These are phyloP conservation scores for Heliconius melpomene DNA, from an alignment of 1,140 invertebrate genomes.

Conservation along the genomic window DNA sequence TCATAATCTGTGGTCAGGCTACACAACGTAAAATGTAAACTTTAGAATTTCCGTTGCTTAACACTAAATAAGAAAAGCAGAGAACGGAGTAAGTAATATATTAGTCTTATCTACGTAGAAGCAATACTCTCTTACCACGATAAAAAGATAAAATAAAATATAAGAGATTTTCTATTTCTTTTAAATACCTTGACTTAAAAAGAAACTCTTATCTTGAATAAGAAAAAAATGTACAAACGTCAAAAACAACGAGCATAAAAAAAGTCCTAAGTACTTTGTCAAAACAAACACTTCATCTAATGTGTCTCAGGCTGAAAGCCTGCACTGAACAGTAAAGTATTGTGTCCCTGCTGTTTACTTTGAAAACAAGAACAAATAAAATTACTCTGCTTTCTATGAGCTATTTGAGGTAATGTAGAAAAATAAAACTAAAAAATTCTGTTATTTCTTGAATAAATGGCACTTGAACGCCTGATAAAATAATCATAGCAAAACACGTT, in stretches of 20 bases:
- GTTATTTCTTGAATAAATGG: background rate
- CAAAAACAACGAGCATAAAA: slow-evolving; percentile 20
- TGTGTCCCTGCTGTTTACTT: slow-evolving; percentile 35
- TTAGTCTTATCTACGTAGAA: no score
- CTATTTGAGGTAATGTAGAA: slow-evolving; percentile 31
- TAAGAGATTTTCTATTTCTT: no score
- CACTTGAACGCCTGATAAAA: slow-evolving; percentile 21
- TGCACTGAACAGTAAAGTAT: slow-evolving; percentile 41
- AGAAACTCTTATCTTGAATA: no score
- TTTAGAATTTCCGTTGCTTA: no score
- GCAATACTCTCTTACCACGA: no score
- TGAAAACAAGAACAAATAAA: slow-evolving; percentile 46
- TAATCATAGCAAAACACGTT: slow-evolving; percentile 22
- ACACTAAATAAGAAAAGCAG: no score
- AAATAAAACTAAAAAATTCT: slow-evolving; percentile 18
- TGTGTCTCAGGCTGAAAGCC: slow-evolving; percentile 19
- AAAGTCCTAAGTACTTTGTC: background rate
- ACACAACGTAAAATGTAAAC: no score
- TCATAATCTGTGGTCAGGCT: no score
- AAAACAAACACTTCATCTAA: slow-evolving; percentile 28
- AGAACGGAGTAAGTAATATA: no score
- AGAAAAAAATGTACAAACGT: background rate
- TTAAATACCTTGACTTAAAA: no score
- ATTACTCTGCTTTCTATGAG: slow-evolving; percentile 43
- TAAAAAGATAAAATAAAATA: no score